phyloP scores from a whole-genome alignment of 1,140 invertebrate genomes.

The Drosophila guanche region DNA sequence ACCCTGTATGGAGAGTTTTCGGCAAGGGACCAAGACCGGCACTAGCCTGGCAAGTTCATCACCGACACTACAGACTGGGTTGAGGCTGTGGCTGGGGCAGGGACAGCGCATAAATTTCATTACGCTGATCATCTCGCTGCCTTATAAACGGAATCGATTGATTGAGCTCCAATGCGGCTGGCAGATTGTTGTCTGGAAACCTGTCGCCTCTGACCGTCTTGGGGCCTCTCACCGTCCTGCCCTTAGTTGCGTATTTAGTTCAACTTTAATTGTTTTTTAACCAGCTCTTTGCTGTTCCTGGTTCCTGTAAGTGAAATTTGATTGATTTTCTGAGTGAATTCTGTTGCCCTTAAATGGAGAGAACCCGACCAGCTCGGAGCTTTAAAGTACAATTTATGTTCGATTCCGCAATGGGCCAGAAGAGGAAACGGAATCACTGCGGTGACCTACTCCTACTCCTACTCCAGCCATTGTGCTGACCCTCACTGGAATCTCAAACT shows the following conservation, averaged over 20 bases:
- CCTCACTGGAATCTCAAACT: slow-evolving; percentile 40
- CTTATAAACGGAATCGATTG: slow-evolving; percentile 56
- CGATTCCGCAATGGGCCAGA: slow-evolving; percentile 8
- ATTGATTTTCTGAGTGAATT: slow-evolving; percentile 63
- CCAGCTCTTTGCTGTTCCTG: slow-evolving; percentile 39
- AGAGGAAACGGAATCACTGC: slow-evolving; percentile 12
- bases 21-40: neutral
- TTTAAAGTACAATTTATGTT: slow-evolving; percentile 12
- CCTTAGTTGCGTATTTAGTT: slow-evolving; percentile 57
- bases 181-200: slow-evolving; percentile 43
- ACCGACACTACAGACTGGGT: slow-evolving; percentile 43
- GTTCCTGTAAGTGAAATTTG: slow-evolving; percentile 70
- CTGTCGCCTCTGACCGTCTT: slow-evolving; percentile 40
- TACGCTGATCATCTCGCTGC: slow-evolving; percentile 68
- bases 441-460: slow-evolving; percentile 49
- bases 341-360: neutral
- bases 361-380: neutral
- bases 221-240: neutral
- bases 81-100: neutral
- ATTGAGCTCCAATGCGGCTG: slow-evolving; percentile 31
- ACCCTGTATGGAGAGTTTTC: slow-evolving; percentile 62
- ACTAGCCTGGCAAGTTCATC: slow-evolving; percentile 35
- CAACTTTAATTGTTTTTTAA: slow-evolving; percentile 81
- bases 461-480: slow-evolving; percentile 35
- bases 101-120: slow-evolving; percentile 71